phyloP scores from a whole-genome alignment of 1,140 invertebrate genomes.

The Notospermus geniculatus region DNA sequence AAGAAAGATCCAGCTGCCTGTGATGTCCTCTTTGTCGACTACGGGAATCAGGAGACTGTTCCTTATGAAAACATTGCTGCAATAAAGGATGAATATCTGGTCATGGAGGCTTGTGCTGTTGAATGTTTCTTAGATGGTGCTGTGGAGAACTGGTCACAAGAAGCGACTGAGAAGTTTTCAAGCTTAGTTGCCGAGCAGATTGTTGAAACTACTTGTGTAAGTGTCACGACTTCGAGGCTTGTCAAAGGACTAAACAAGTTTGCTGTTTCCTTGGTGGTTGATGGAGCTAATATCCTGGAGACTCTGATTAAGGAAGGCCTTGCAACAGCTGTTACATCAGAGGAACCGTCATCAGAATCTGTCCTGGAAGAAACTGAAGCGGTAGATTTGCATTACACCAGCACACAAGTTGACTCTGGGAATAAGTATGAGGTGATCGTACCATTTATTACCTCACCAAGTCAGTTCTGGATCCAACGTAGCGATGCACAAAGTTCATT shows the following conservation, averaged over 20 bases:
- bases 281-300: no score
- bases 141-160: constrained; percentile 30
- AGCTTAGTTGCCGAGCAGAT: background rate
- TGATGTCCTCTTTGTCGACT: constrained; percentile 60
- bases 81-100: background rate
- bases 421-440: constrained; percentile 3
- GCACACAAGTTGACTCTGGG: background rate
- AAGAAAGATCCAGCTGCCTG: background rate
- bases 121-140: background rate
- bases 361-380: no score
- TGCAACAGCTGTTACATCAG: no score
- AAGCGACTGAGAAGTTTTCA: constrained; percentile 17
- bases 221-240: background rate
- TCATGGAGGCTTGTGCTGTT: background rate
- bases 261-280: no score
- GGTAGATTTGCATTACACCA: no score
- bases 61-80: background rate
- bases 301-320: no score
- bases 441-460: constrained; percentile 7
- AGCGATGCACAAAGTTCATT: constrained; percentile 30
- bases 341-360: no score
- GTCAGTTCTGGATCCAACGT: constrained; percentile 1
- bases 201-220: background rate
- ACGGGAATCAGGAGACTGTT: constrained; percentile 58
- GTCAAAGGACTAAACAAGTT: no score